Percentiles rank a stretch among this genome's conserved stretches.
Conservation (phyloP, 2,888 invertebrate species). For the Julus scanicus region DNA sequence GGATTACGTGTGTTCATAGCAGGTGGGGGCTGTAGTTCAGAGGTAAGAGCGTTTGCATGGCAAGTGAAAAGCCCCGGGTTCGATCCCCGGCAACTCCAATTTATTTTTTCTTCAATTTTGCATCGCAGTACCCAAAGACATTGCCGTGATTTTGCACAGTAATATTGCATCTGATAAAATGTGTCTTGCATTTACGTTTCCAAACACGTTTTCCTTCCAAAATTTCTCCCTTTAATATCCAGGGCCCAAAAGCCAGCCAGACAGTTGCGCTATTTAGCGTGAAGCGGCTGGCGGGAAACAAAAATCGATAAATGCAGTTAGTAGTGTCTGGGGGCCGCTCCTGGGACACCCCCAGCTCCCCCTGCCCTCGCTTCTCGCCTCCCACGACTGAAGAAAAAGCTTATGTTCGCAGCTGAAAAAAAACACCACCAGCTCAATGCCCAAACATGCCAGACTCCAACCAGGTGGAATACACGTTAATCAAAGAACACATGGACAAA, state of each 20-base stretch:
- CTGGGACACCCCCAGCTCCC: constrained; percentile 41
- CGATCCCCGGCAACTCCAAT: too few relatives aligned
- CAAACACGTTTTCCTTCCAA: not conserved
- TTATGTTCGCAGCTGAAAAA: constrained; percentile 21
- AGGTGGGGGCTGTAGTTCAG: too few relatives aligned
- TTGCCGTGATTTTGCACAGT: too few relatives aligned
- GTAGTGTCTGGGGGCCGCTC: constrained; percentile 24
- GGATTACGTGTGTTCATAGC: too few relatives aligned
- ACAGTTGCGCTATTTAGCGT: constrained; percentile 26
- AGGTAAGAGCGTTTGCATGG: too few relatives aligned
- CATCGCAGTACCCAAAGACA: too few relatives aligned
- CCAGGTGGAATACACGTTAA: not conserved
- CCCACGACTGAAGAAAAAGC: constrained; percentile 24
- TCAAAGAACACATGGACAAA: not conserved
- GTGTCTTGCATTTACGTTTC: too few relatives aligned
- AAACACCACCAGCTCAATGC: not conserved
- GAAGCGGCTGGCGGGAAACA: constrained; percentile 17
- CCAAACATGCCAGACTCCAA: not conserved
- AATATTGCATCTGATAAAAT: too few relatives aligned
- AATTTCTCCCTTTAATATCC: constrained; percentile 18
- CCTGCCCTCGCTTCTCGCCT: not conserved
- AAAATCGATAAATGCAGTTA: constrained; percentile 29
- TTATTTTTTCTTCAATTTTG: too few relatives aligned
- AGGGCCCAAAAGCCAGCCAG: not conserved
- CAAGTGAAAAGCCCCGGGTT: too few relatives aligned